Evolutionary conservation across 2,888 invertebrate species (phyloP).

Genomic region (Arctia plantaginis): DNA sequence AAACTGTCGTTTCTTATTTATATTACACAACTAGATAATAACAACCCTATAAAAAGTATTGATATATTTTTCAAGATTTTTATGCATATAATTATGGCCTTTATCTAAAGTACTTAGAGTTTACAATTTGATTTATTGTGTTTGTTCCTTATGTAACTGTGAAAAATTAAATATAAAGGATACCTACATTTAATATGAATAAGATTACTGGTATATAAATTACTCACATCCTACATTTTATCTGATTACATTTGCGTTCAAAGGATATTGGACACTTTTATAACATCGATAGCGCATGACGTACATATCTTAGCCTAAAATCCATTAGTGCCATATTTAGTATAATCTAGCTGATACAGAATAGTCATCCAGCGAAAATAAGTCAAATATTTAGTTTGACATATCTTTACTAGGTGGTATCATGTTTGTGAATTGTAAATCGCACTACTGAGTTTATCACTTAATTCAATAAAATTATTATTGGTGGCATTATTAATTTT

Average conservation of each 20-base stretch:
- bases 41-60: background rate
- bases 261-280: background rate
- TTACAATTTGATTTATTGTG: background rate
- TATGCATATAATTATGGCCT: background rate
- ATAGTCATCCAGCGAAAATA: background rate
- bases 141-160: background rate
- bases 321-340: background rate
- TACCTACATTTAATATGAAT: background rate
- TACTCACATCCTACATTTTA: background rate
- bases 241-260: slow-evolving; percentile 6
- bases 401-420: background rate
- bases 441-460: background rate
- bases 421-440: background rate
- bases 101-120: background rate
- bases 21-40: background rate
- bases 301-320: background rate
- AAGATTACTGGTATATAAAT: background rate
- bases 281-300: background rate
- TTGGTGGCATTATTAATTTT: background rate
- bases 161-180: background rate
- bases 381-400: background rate
- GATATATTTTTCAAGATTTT: background rate
- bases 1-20: background rate
- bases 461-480: background rate
- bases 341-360: background rate